A percentile compares a stretch with the other conserved stretches of the same genome.
Conservation (phyloP, 2,797 vertebrate species). For the Parambassis ranga region DNA sequence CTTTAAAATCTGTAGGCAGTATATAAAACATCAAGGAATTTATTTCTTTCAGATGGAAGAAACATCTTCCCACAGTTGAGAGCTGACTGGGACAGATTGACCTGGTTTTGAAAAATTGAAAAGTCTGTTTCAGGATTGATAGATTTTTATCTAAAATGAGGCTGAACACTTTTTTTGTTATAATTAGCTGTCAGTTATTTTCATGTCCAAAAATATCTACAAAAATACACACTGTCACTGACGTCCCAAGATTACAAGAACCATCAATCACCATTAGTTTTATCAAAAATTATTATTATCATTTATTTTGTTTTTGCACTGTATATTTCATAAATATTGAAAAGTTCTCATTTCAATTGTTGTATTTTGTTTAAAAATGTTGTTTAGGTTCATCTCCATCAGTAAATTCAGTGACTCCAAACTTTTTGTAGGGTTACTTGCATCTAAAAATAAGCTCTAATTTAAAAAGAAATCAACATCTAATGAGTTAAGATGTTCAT, state of each 20-base stretch:
- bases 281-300: no score
- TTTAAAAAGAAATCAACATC: no score
- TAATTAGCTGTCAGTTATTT: background rate
- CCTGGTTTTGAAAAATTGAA: background rate
- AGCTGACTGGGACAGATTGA: slow-evolving; percentile 77
- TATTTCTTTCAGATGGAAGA: slow-evolving; percentile 90
- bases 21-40: slow-evolving; percentile 95
- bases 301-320: background rate
- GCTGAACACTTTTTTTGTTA: background rate
- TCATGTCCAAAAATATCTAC: no score
- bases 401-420: no score
- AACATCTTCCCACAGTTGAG: slow-evolving; percentile 81
- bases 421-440: no score
- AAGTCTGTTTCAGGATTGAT: background rate
- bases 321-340: no score
- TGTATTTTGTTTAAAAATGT: background rate
- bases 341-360: background rate
- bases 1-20: slow-evolving; percentile 99
- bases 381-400: no score
- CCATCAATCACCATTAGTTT: no score
- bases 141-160: background rate
- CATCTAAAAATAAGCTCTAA: no score
- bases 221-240: no score
- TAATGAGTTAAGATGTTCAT: no score
- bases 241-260: no score